A percentile compares a stretch with the other conserved stretches of the same genome.
These are phyloP conservation scores for Chalcosyrphus nemorum DNA, from an alignment of 2,888 invertebrate species.

Conservation along the genomic window DNA sequence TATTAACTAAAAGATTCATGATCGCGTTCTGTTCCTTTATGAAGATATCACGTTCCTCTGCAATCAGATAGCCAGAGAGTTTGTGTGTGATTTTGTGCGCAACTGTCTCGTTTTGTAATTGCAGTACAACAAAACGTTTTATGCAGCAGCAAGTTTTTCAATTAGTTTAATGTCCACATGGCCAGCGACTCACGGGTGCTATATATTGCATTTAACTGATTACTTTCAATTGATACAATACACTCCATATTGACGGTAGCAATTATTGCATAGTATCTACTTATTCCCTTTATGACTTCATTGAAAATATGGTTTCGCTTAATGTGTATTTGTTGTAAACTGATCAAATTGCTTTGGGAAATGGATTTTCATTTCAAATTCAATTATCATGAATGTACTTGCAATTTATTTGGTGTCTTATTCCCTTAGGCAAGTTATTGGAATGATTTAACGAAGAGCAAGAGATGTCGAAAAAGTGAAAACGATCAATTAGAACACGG, in stretches of 20 bases:
- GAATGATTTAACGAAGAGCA: no score
- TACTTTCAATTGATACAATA: constrained; percentile 50
- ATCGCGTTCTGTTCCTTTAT: background rate
- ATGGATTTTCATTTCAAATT: constrained; percentile 39
- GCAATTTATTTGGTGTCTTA: no score
- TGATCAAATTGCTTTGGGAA: constrained; percentile 15
- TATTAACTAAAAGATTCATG: constrained; percentile 6
- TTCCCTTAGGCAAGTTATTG: no score
- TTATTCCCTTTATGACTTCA: constrained; percentile 18
- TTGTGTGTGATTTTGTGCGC: constrained; percentile 7
- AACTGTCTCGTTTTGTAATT: background rate
- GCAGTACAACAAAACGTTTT: background rate
- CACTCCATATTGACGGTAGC: constrained; percentile 38
- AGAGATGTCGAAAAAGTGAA: no score
- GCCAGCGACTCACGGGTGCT: constrained; percentile 7
- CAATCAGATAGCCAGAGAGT: constrained; percentile 11
- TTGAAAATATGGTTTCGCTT: background rate
- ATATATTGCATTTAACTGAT: constrained; percentile 53
- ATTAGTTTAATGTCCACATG: constrained; percentile 35
- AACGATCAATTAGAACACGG: no score
- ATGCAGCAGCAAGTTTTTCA: constrained; percentile 33
- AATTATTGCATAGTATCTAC: constrained; percentile 8
- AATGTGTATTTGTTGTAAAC: background rate
- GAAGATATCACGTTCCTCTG: constrained; percentile 38
- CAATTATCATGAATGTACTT: constrained; percentile 17